Base-by-base conservation (phyloP, 1,140 invertebrate genomes). In the Diuraphis noxia region DNA sequence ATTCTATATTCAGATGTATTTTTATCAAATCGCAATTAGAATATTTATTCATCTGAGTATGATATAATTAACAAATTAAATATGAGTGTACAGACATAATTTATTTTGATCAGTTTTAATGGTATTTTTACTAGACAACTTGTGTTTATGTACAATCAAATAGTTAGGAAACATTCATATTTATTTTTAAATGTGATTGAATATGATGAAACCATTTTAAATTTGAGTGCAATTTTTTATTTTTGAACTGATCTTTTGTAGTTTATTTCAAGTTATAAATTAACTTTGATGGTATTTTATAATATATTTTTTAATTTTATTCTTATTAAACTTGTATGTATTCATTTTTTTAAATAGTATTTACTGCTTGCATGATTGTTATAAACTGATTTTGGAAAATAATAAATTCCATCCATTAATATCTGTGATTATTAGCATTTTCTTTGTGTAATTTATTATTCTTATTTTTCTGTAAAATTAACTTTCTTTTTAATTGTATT, bases 381-480 rank as follows among this genome's bases (percentile, higher is more conserved):
- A 77, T 36, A 77, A 77, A 77, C 38, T 89, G 43, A 89, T 79
- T 19, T 77, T 46, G 36, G 56, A 89, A 89, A 88, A 77, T 79
- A 89, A 46, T 89, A 46, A 89, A 79, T 89, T 89, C 88, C 56
- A 89, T 89, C 88, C 88, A 89, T 46, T 46, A 77, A 89, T 88
- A 56, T 88, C 88, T 89, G 88, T 89, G 88, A 89, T 89, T 89
- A 77, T 5, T 89, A 89, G 56, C 41, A 89, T 89, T 89, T 89
- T 89, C 25, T 36, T 88, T 88, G 4, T 89, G 63, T 46, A 21
- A 49, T 85, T 85, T 36, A 52, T 87, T 87, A 63, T 88, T 88
- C 21, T 88, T 88, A 63, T 41, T 40, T 87, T 88, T 88, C 49
- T 63, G 38, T 88, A 25, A 56, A 88, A 36, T 86, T 86, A 38